Evolutionary conservation across 2,797 vertebrate genomes (phyloP), one percentile per base, ranked within the genome.

Genomic region (Bovichtus diacanthus): DNA sequence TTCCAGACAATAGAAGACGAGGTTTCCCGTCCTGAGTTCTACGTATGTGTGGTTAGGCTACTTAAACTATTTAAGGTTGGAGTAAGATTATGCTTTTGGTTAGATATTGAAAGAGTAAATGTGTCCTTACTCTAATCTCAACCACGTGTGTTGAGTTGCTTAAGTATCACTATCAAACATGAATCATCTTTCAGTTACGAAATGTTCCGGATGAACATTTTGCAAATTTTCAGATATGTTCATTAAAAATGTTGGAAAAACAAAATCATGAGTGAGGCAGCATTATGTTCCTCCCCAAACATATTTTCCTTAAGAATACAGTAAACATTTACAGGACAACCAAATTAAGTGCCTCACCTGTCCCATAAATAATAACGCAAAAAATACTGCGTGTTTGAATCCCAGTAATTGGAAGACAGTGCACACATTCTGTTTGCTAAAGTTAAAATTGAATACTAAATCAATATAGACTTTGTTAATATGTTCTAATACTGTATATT

Each of bases 371-470:
- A 7, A 34, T 34, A 34, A 34, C 34, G 8, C 2, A 34, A 34
- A 34, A 34, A 34, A 9, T 31, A 34, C 6, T 7, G 13, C 25
- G 47, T 80, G 74, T 69, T 79, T 59, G 61, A 81, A 71, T 78
- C 55, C 11, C 11, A 34, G 3, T 29, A 19, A 39, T 21, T 43
- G 16, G 19, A 39, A 65, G 31, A 34, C 31, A 34, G 34, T 34
- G 31, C 31, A 34, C 6, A 34, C 11, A 53, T 25, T 41, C 39
- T 27, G 38, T 41, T n/a, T 44, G 67, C 53, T 59, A 3, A 64
- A 76, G 65, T 75, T 87, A 69, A 81, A 60, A 71, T 58, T 58
- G 39, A 38, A 46, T 31, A 46, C 43, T 51, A 55, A 49, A 66
- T 65, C 59, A 63, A 54, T 58, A 64, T 47, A 27, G 60, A 62